Evolutionary conservation across 1,140 invertebrate species (phyloP).

Genomic region (Zeugodacus cucurbitae): DNA sequence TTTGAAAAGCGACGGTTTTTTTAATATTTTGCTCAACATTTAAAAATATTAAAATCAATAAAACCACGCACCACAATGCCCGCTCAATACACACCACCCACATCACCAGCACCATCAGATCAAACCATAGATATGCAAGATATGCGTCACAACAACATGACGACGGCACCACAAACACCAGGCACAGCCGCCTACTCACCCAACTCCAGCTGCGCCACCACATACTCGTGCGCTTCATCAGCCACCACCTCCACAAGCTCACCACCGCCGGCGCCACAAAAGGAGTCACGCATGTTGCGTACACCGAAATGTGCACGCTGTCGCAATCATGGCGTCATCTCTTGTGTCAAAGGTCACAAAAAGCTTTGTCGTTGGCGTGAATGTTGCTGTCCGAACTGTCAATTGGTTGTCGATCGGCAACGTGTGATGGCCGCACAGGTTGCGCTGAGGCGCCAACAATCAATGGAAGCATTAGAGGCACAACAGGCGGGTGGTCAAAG

Average conservation of each 20-base stretch:
- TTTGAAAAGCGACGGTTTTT: neutral
- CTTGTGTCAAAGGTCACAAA: conserved; percentile 89
- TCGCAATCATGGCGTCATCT: conserved; percentile 89
- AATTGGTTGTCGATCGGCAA: conserved; percentile 87
- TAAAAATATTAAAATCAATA: neutral
- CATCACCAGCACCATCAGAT: neutral
- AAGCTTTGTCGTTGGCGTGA: conserved; percentile 81
- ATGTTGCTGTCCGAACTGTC: conserved; percentile 86
- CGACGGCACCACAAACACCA: neutral
- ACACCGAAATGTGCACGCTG: conserved; percentile 91
- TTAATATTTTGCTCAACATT: neutral
- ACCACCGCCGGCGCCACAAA: neutral
- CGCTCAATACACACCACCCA: neutral
- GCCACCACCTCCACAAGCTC: neutral
- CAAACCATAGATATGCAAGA: neutral
- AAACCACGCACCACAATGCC: neutral
- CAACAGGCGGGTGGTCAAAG: neutral
- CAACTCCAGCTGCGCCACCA: neutral
- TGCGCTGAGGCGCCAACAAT: conserved; percentile 74
- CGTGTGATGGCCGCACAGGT: conserved; percentile 91
- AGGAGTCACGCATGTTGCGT: conserved; percentile 66
- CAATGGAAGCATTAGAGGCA: conserved; percentile 66
- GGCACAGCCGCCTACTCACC: neutral
- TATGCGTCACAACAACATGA: neutral
- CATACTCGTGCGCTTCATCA: neutral